Evolutionary conservation across 2,797 vertebrate genomes (phyloP), one percentile per base, ranked within the genome.

Genomic region (Muraenolepis orangiensis): DNA sequence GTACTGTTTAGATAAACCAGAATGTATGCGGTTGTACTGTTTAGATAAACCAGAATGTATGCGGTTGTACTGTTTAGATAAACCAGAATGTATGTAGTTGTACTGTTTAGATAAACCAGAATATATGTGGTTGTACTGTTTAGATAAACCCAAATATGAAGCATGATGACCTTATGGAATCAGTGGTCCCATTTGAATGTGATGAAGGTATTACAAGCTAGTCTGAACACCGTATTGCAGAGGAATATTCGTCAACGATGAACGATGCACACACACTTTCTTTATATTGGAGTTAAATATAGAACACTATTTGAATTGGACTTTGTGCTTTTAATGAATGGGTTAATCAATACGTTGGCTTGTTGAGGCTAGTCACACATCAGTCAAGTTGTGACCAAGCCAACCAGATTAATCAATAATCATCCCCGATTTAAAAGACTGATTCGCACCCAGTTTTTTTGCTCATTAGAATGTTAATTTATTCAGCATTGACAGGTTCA

Each of bases 371-470:
- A 78, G 72, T 40, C 64, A 74, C 66, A 79, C n/a, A 70, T 46
- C 70, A 29, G 20, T 73, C 61, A 70, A 73, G 68, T 10, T 20
- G 66, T 57, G 66, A 30, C 64, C 4, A 46, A 61, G 68, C 7
- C 23, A 26, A 32, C 12, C 32, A 76, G 76, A 69, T 79, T 74
- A 82, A 75, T 86, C 74, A 77, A 51, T 69, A 75, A 72, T 12
- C 8, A 30, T 18, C 28, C 12, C n/a, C 70, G 61, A 67, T 40
- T 72, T 70, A 66, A 0, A 70, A 29, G 12, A 23, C 31, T 70
- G 34, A 23, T 38, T 36, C 69, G 2, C 12, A 13, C 12, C 12
- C 20, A 31, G 34, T 20, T 77, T 32, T 46, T 20, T n/a, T n/a
- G n/a, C 32, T 67, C 51, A 57, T 34, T 11, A 57, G 29, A 7